Base-by-base conservation (phyloP, 2,888 invertebrate genomes). In the Neoascia interrupta region DNA sequence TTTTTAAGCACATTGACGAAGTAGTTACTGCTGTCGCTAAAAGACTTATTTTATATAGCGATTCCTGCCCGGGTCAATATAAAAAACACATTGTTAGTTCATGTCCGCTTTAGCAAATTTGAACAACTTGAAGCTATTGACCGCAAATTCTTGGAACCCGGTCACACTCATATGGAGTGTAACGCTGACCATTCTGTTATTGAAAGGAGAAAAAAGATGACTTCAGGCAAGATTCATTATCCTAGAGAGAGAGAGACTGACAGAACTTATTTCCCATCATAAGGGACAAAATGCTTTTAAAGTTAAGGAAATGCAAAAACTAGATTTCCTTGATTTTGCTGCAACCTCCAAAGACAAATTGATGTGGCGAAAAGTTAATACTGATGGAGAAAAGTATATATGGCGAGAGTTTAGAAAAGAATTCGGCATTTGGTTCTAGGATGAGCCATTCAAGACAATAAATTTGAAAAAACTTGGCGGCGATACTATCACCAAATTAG, bases 151-250 rank as follows among this genome's bases (percentile, higher is more conserved):
- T 19, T 51, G 5, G n/a, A n/a, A n/a, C n/a, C n/a, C n/a, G n/a
- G n/a, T n/a, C n/a, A n/a, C n/a, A n/a, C n/a, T n/a, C n/a, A 34
- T 41, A 58, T 58, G 58, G 58, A 58, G 13, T 45, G 58, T 58
- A 34, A 58, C 21, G 34, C 34, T 28, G 58, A 58, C 21, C 43
- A 45, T n/a, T 26, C 13, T 3, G 8, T 45, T 34, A 58, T 58
- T 5, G 41, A 41, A 11, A n/a, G 19, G 19, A 41, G 21, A 6
- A 41, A 19, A 8, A 51, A 49, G 11, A 45, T 34, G 6, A 36
- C 23, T 1, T 36, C 45, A 8, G 15, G 15, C 36, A 47, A 37
- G 23, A 47, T 60, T 16, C 34, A 36, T 4, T 23, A 60, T 15
- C 23, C 36, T 11, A 36, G 36, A 43, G 54, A 54, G n/a, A n/a